Evolutionary conservation across 2,888 invertebrate genomes (phyloP).

Genomic region (Trichacis sp.): DNA sequence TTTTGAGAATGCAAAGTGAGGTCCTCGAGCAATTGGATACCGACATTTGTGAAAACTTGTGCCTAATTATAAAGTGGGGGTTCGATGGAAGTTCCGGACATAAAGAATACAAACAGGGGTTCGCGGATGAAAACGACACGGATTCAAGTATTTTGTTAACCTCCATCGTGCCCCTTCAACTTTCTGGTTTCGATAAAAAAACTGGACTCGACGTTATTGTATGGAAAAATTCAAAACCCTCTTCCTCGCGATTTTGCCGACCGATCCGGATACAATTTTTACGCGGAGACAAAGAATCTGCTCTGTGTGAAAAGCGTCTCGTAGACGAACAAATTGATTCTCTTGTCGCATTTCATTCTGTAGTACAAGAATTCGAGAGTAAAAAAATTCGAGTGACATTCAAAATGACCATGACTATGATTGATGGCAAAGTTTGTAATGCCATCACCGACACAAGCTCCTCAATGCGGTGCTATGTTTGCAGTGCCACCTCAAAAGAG

Average conservation of each 20-base stretch:
- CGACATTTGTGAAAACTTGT: not conserved
- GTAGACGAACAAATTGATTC: constrained; percentile 26
- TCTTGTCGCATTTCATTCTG: constrained; percentile 10
- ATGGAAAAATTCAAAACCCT: constrained; percentile 27
- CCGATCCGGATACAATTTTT: constrained; percentile 3
- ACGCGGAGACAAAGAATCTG: constrained; percentile 13
- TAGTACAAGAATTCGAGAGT: not conserved
- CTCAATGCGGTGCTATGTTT: constrained; percentile 37
- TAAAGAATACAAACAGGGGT: constrained; percentile 17
- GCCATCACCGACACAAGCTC: constrained; percentile 27
- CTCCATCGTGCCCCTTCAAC: constrained; percentile 18
- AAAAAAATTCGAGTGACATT: no score
- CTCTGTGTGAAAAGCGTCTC: constrained; percentile 5
- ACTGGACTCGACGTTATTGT: constrained; percentile 7
- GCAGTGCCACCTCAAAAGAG: constrained; percentile 31
- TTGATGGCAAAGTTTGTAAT: not conserved
- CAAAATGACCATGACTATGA: constrained; percentile 34
- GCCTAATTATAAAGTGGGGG: constrained; percentile 11
- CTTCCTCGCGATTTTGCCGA: constrained; percentile 18
- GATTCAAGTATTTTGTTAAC: constrained; percentile 10
- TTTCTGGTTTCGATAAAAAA: constrained; percentile 5
- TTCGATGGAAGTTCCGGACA: constrained; percentile 7
- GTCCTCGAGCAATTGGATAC: constrained; percentile 1
- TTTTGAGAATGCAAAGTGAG: constrained; percentile 3
- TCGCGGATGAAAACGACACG: not conserved